Percentiles rank a stretch among this genome's conserved stretches.
phyloP scores from a whole-genome alignment of 2,888 invertebrate species.

The Mesorhabditis belari region DNA sequence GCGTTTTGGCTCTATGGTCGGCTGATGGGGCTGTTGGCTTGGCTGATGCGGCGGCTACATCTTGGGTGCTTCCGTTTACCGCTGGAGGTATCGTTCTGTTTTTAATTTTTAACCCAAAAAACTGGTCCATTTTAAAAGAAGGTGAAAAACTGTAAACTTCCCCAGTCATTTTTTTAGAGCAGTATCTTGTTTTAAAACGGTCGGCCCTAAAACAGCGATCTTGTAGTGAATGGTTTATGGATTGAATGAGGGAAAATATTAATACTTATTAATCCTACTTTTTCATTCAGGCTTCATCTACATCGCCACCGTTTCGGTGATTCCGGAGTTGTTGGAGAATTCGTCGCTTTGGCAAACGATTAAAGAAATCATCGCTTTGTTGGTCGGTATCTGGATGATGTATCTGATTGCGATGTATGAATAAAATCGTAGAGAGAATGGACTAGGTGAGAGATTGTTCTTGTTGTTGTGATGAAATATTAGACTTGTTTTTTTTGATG shows the following conservation, averaged over 20 bases:
- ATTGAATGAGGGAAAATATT: not conserved
- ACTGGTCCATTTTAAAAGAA: no score
- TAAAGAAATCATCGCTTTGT: conserved; percentile 43
- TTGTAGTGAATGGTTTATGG: no score
- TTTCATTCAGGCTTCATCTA: conserved; percentile 78
- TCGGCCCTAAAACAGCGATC: no score
- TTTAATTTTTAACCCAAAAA: no score
- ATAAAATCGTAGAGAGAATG: conserved; percentile 13
- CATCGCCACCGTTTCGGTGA: conserved; percentile 95
- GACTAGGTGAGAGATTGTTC: not conserved
- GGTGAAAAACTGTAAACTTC: no score
- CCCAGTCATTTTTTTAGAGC: no score
- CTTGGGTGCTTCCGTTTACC: conserved; percentile 83
- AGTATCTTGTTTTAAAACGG: no score
- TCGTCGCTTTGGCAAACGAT: conserved; percentile 43
- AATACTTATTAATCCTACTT: not conserved
- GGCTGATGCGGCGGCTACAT: conserved; percentile 60
- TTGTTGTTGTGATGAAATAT: no score
- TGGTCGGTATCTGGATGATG: conserved; percentile 48
- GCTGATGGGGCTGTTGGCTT: conserved; percentile 39
- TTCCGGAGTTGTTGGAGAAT: conserved; percentile 89
- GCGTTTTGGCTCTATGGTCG: conserved; percentile 44
- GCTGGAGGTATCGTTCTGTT: no score
- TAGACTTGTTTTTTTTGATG: no score
- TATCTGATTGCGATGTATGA: conserved; percentile 50